Percentiles rank a stretch among this genome's conserved stretches.
These are phyloP conservation scores for Geodia barretti DNA, from an alignment of 37 sponge, comb jelly and placozoan genomes.

Conservation along the genomic window DNA sequence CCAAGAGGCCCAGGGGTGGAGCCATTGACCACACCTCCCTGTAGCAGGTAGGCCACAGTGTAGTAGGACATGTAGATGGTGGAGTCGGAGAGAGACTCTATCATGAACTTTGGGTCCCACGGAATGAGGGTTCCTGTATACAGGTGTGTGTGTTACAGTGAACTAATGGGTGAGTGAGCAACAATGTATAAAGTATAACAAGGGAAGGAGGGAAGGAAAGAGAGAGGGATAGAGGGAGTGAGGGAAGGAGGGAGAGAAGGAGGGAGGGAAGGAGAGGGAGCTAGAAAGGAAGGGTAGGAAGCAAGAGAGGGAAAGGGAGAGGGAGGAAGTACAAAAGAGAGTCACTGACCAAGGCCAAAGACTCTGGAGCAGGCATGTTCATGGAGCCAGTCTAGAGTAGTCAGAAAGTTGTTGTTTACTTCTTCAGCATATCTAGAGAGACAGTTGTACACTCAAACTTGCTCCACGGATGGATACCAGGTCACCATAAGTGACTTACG, in stretches of 20 bases:
- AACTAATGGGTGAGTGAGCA: neutral
- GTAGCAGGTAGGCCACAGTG: constrained; percentile 93
- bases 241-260: neutral
- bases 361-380: constrained; percentile 96
- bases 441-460: too few relatives aligned
- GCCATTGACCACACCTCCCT: constrained; percentile 92
- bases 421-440: constrained; percentile 89
- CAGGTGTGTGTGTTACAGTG: neutral
- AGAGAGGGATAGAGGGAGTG: neutral
- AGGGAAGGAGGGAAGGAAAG: neutral
- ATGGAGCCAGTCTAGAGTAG: constrained; percentile 89
- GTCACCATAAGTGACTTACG: constrained; percentile 54
- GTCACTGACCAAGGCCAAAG: constrained; percentile 90
- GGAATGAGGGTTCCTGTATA: constrained; percentile 84
- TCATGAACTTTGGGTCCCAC: constrained; percentile 94
- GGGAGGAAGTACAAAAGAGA: neutral
- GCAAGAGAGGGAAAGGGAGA: neutral
- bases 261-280: neutral
- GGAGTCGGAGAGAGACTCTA: constrained; percentile 97
- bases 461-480: too few relatives aligned
- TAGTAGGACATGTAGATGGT: constrained; percentile 99
- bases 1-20: constrained; percentile 69
- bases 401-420: constrained; percentile 79
- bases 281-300: neutral
- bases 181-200: neutral